Evolutionary conservation across 2,888 invertebrate species (phyloP).

Genomic region (Lasioglossum leucozonium): DNA sequence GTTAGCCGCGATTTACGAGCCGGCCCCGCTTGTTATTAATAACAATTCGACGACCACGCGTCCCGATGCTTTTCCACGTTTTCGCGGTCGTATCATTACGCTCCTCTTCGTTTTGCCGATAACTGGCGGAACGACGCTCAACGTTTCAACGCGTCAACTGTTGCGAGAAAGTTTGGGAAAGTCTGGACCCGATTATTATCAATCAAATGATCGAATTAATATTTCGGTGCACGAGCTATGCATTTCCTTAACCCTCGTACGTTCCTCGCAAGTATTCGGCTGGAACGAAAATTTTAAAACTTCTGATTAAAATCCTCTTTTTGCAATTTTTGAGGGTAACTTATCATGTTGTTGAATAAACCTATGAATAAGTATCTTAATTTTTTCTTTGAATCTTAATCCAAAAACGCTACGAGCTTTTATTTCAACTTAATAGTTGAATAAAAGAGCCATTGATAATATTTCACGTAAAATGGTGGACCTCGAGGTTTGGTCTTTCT

Average conservation of each 20-base stretch:
- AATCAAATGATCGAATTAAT: neutral
- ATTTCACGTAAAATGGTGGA: too few relatives aligned
- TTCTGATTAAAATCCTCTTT: too few relatives aligned
- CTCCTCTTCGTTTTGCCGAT: neutral
- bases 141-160: neutral
- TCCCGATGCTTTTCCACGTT: slow-evolving; percentile 15
- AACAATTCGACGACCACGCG: slow-evolving; percentile 30
- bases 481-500: too few relatives aligned
- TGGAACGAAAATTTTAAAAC: too few relatives aligned
- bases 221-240: neutral
- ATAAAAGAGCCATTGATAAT: neutral
- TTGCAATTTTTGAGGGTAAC: too few relatives aligned
- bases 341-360: too few relatives aligned
- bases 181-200: neutral
- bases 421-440: neutral
- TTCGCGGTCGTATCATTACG: slow-evolving; percentile 27
- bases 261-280: too few relatives aligned
- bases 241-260: neutral
- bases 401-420: too few relatives aligned
- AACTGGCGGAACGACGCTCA: neutral
- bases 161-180: too few relatives aligned
- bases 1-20: slow-evolving; percentile 37
- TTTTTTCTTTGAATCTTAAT: too few relatives aligned
- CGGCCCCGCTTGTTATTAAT: slow-evolving; percentile 41
- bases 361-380: too few relatives aligned